Conservation (phyloP, 1,140 invertebrate species). For the Musca vetustissima region DNA sequence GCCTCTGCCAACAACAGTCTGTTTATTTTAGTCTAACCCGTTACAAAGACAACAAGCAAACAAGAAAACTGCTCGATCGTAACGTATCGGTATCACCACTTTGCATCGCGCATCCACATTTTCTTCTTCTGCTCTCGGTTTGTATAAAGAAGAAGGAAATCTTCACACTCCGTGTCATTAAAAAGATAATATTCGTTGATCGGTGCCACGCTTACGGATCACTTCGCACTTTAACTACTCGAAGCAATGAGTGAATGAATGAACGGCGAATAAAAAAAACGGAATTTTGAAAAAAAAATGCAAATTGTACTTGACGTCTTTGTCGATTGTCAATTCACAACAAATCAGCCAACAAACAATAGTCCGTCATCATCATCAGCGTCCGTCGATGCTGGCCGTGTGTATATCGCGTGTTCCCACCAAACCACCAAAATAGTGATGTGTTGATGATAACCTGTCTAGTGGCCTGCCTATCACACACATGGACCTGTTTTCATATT, state of each 20-base stretch:
- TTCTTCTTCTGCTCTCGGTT: neutral
- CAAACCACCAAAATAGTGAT: neutral
- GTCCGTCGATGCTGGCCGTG: too few relatives aligned
- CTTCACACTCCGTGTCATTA: constrained; percentile 7
- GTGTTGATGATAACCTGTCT: neutral
- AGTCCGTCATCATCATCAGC: too few relatives aligned
- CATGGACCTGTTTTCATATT: neutral
- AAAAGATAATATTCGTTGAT: constrained; percentile 21
- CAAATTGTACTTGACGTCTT: neutral
- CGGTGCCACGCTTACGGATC: constrained; percentile 21
- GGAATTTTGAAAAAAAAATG: neutral
- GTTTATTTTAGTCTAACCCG: constrained; percentile 23
- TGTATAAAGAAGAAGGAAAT: neutral
- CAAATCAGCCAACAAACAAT: neutral
- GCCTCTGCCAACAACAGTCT: too few relatives aligned
- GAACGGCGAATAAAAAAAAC: too few relatives aligned
- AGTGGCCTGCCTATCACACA: neutral
- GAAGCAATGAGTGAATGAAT: too few relatives aligned
- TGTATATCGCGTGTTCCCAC: neutral
- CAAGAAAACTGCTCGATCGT: too few relatives aligned
- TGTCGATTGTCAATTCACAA: constrained; percentile 3
- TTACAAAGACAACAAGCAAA: constrained; percentile 1
- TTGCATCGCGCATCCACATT: neutral
- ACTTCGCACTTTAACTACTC: constrained; percentile 7
- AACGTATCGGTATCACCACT: too few relatives aligned